Evolutionary conservation across 37 sponge, comb jelly and placozoan genomes (phyloP).

Genomic region (Bolinopsis microptera): DNA sequence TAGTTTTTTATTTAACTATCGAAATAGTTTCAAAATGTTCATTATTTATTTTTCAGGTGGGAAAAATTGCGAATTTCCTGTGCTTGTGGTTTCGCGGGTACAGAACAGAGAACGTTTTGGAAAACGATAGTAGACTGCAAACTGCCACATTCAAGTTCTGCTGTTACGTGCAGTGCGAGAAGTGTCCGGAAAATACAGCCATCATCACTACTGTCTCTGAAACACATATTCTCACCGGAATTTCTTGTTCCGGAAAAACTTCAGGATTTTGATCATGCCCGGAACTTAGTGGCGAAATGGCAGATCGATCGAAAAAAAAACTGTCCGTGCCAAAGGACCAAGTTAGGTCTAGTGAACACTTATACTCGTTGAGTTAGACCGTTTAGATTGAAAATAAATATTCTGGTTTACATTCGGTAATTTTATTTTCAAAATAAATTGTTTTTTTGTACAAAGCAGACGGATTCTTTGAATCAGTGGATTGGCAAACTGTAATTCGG

Average conservation of each 20-base stretch:
- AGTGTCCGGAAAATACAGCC: background rate
- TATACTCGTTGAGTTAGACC: background rate
- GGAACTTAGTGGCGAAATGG: background rate
- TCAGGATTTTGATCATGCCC: background rate
- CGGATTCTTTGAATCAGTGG: background rate
- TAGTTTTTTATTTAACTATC: no score
- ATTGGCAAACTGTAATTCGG: background rate
- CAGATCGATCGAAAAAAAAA: background rate
- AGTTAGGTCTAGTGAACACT: background rate
- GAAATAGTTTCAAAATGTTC: no score
- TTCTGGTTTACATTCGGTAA: background rate
- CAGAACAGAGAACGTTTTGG: constrained; percentile 26
- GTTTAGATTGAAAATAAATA: no score
- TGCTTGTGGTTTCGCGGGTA: constrained; percentile 35
- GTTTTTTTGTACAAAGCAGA: background rate
- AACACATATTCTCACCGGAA: background rate
- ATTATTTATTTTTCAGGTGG: no score
- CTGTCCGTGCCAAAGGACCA: background rate
- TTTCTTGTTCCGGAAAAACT: background rate
- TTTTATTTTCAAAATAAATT: background rate
- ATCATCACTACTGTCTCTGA: constrained; percentile 35
- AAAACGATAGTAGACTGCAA: constrained; percentile 1
- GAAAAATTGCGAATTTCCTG: constrained; percentile 37
- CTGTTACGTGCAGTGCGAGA: constrained; percentile 42
- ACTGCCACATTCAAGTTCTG: constrained; percentile 50